Base-by-base conservation (phyloP, 2,113 vertebrate species). In the Mobula birostris region DNA sequence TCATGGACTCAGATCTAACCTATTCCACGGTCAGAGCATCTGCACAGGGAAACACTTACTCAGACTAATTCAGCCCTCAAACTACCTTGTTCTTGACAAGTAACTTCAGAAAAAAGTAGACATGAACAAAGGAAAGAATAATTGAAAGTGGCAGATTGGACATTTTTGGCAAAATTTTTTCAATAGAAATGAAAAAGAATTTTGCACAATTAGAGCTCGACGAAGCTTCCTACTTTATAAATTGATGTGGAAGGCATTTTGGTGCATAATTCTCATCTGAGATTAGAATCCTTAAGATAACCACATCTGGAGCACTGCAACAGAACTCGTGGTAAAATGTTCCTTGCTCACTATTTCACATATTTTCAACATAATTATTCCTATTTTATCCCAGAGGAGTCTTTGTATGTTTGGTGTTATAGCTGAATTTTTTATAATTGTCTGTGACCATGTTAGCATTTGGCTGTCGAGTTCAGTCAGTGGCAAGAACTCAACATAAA, bases 391-490 rank as follows among this genome's bases (percentile, higher is more conserved):
- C 66, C 66, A 63, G 19, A 36, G 88, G 63, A 12, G 88, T 27
- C 66, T 91, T 91, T 24, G 63, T 88, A 63, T 88, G 56, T 17
- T 87, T 92, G 32, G 66, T 40, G n/a, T 92, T 70, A 48, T 70
- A 92, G 7, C 32, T 92, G 66, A 72, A 15, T 15, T 92, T 92
- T 92, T 92, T 36, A 91, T 91, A 32, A 91, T 36, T 70, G 66
- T 92, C 88, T 92, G 88, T 5, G 19, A 40, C 32, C 88, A 40
- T 40, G n/a, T 92, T 92, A 92, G 32, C 88, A 92, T 19, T 63
- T 70, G 88, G 15, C 88, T 91, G 87, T 14, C 21, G 87, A 90
- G 68, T 15, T 66, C 87, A 68, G 87, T 66, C 87, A 68, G 87
- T 68, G 61, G 87, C 87, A 92, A 70, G 63, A 70, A 63, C 36